Base-by-base conservation (phyloP, 2,113 vertebrate genomes). In the Microcebus lehilahytsara region DNA sequence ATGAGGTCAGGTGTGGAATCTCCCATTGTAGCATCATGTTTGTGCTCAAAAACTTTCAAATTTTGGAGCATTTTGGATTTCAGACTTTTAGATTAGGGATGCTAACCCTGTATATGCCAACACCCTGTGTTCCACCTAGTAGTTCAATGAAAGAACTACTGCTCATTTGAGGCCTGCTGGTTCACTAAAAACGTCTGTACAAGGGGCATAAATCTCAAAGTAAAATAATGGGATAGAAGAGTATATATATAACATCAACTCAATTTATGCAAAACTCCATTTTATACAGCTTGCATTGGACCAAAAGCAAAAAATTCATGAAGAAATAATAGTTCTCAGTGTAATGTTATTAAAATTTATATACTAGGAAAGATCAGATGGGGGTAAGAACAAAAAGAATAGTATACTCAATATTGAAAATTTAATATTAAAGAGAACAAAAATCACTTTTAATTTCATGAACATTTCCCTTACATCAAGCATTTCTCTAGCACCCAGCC, bases 401-500 rank as follows among this genome's bases (percentile, higher is more conserved):
- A 96, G 30, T 86, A 86, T 64, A 74, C 14, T 89, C 60, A 81
- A 30, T 37, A 81, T 19, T 89, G 60, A 96, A 94, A 86, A 91
- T 53, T 46, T 84, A 95, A 81, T 71, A 86, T 32, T 69, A 84
- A 78, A 83, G 13, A 86, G 9, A 60, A 86, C 58, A 71, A 89
- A 95, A 84, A 81, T 91, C 56, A 84, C 60, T 91, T 97, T 94
- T 83, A 86, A 96, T 84, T 89, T 88, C 53, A 93, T 37, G 25
- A 60, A 77, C n/a, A 75, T 75, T 93, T 84, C 80, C 22, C 40
- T 75, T 84, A 74, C 22, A 79, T 40, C 66, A 91, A n/a, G 58
- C 71, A 94, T 72, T 95, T 93, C 67, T 86, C 78, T 89, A 95
- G 78, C 46, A 95, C 27, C 66, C 23, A 85, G 66, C 9, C 12